phyloP scores from a whole-genome alignment of 2,888 invertebrate species.

The Aleiodes alternator region DNA sequence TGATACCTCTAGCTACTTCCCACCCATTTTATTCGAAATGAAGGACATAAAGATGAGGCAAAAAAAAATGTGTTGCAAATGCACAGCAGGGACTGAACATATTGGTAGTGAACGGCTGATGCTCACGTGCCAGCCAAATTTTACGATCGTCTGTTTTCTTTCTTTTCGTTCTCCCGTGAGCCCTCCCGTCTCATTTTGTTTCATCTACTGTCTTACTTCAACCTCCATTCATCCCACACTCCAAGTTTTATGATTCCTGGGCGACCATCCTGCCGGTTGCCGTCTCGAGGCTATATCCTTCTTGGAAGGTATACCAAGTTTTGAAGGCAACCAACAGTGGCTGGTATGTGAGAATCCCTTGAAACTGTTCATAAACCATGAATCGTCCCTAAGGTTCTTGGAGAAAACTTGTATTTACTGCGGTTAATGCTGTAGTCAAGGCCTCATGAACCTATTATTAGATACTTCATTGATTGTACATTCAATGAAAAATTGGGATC shows the following conservation, averaged over 20 bases:
- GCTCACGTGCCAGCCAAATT: constrained; percentile 34
- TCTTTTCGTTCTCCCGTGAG: background rate
- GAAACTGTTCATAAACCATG: background rate
- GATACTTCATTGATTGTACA: no score
- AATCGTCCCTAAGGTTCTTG: constrained; percentile 1
- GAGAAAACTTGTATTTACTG: constrained; percentile 5
- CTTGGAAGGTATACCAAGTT: constrained; percentile 12
- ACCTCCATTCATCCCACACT: constrained; percentile 30
- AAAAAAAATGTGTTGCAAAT: constrained; percentile 23
- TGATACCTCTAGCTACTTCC: no score
- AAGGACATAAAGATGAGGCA: background rate
- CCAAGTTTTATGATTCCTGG: constrained; percentile 25
- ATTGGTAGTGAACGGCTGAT: constrained; percentile 33
- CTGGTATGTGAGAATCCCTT: constrained; percentile 14
- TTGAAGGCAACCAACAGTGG: constrained; percentile 13
- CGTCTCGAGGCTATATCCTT: constrained; percentile 31
- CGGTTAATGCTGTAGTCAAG: constrained; percentile 4
- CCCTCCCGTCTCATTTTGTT: no score
- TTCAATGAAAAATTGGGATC: no score
- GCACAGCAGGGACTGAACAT: constrained; percentile 22
- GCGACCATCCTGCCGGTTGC: constrained; percentile 3
- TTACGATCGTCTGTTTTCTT: constrained; percentile 21
- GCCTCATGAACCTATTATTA: background rate
- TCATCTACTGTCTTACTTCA: constrained; percentile 5
- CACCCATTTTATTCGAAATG: no score